Evolutionary conservation across 2,888 invertebrate species (phyloP), one percentile per base, ranked within the genome.

Genomic region (Lordiphosa fenestrarum): DNA sequence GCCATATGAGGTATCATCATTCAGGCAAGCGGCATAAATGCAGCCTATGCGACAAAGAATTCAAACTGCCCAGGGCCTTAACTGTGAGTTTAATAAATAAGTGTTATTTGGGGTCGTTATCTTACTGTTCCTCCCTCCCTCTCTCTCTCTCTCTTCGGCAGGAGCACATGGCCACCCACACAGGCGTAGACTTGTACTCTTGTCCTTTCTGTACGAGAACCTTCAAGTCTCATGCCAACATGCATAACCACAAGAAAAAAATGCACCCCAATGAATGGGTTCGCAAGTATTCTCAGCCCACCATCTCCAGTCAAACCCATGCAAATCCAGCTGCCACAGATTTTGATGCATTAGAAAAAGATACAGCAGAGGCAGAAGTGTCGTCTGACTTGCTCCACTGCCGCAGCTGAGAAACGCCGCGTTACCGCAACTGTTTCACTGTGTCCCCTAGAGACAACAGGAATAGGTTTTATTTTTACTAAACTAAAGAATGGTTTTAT

Each of bases 121-220:
- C 13, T 12, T 3, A 30, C 30, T 30, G 30, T 9, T 30, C 30
- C 3, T 3, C 9, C 7, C 30, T 3, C 9, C 7, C 7, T 10
- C 30, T 9, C 10, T 30, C 4, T 2, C 40, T 10, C 2, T 13
- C 12, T 3, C 6, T 12, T 5, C 2, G 13, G 0, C 40, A 88
- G 85, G 89, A 89, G 52, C 89, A 89, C 56, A 88, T 89, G 81
- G 88, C 89, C 33, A 86, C 87, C 4, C 89, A 89, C 46, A 89
- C 89, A 0, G 88, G 89, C 33, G 85, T 87, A 39, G 86, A 86
- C 54, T 53, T 89, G 35, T 89, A 89, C 40, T 85, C 85, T 6
- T 89, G 89, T 49, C 78, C 75, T 0, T 87, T 88, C 59, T 89
- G 89, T 51, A 71, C 87, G 1, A 86, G 87, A 66, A 88, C 88